Evolutionary conservation across 2,113 vertebrate genomes (phyloP).

Genomic region (Proteles cristata): DNA sequence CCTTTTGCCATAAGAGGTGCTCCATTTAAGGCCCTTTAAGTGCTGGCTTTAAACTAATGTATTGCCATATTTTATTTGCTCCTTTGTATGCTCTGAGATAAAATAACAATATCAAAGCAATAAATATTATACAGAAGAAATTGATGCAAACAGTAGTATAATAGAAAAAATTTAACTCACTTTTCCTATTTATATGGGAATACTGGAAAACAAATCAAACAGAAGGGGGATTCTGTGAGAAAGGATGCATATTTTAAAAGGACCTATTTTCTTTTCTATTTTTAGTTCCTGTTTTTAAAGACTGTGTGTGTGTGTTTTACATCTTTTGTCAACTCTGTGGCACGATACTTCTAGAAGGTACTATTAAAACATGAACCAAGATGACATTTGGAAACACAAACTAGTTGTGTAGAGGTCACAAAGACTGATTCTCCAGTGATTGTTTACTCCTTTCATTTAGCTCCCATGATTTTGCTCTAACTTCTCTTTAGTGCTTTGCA

Average conservation of each 20-base stretch:
- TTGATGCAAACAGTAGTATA: background rate
- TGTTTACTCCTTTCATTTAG: background rate
- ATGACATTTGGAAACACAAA: background rate
- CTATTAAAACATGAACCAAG: background rate
- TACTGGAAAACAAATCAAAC: constrained; percentile 55
- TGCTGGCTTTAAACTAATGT: constrained; percentile 13
- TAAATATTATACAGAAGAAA: constrained; percentile 29
- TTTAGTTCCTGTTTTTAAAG: constrained; percentile 18
- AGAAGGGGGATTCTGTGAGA: background rate
- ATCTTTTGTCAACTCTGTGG: background rate
- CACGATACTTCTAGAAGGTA: background rate
- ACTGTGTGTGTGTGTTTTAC: background rate
- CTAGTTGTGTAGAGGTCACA: background rate
- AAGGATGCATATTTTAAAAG: background rate
- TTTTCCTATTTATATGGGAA: constrained; percentile 1
- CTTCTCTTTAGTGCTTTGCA: constrained; percentile 6
- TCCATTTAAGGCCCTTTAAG: constrained; percentile 31
- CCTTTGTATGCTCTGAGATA: background rate
- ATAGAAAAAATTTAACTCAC: constrained; percentile 22
- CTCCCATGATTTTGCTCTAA: background rate
- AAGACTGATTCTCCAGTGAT: background rate
- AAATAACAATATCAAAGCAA: constrained; percentile 5
- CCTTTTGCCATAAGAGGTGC: background rate
- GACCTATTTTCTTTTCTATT: background rate
- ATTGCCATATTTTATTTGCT: constrained; percentile 51